Conservation (phyloP, 2,797 vertebrate genomes). For the Macropodus opercularis region DNA sequence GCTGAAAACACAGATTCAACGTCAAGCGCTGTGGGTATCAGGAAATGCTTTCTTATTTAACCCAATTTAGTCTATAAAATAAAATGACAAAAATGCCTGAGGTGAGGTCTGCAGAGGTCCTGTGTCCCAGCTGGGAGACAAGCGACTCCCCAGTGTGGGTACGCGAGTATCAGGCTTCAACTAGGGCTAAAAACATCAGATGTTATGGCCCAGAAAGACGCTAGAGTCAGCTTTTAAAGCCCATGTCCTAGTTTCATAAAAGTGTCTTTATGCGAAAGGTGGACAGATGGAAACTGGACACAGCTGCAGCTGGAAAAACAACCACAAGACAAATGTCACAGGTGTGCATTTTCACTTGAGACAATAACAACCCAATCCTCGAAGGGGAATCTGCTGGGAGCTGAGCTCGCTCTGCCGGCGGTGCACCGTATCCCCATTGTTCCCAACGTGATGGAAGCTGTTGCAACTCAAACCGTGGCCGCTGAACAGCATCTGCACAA, state of each 20-base stretch:
- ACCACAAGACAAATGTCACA: conserved; percentile 61
- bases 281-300: conserved; percentile 36
- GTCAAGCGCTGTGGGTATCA: too few species aligned
- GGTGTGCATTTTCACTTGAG: conserved; percentile 59
- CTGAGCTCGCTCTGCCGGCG: too few species aligned
- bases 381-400: conserved; percentile 45
- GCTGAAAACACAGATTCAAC: neutral
- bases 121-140: too few species aligned
- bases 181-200: neutral
- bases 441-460: too few species aligned
- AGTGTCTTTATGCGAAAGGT: conserved; percentile 36
- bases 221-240: conserved; percentile 4
- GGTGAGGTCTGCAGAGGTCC: too few species aligned
- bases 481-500: too few species aligned
- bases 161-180: too few species aligned
- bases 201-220: conserved; percentile 9
- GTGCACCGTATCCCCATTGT: neutral
- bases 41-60: too few species aligned
- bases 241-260: conserved; percentile 30
- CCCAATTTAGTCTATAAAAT: too few species aligned
- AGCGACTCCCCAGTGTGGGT: too few species aligned
- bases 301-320: conserved; percentile 54
- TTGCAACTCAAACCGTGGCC: too few species aligned
- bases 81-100: too few species aligned
- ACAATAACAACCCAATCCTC: conserved; percentile 58